Base-by-base conservation (phyloP, 2,888 invertebrate genomes). In the Pseudococcus longispinus region DNA sequence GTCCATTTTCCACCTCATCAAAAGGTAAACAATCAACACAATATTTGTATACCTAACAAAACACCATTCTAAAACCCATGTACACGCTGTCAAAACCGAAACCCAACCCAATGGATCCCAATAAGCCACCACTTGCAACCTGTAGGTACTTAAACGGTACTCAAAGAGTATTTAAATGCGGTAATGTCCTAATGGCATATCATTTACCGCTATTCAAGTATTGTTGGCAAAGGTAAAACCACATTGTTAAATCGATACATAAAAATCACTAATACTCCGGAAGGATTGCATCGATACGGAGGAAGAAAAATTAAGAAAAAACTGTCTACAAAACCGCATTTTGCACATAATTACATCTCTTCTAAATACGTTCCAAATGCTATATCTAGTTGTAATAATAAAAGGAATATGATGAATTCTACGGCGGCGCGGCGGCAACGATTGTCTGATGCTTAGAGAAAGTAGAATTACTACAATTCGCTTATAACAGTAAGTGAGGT, bases 391-490 rank as follows among this genome's bases (percentile, higher is more conserved):
- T 74, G 37, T 74, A 18, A 83, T 55, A 51, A 55, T 29, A 55
- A 83, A 44, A 23, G 46, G 82, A 55, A 29, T 83, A 51, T n/a
- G 55, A 83, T 83, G 83, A 83, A 46, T 83, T 46, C 29, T 83
- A 26, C 74, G n/a, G 51, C 74, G 23, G 46, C 37, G 18, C 74
- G n/a, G 51, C 74, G 23, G 46, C 37, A 37, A 37, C 18, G 46
- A 85, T 74, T 85, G 74, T 77, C 77, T 44, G 37, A 37, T 37
- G 18, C 74, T 23, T 74, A 77, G 85, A 85, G 85, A 85, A 85
- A 85, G 85, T 85, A 85, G 85, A 85, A 85, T 77, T 85, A 85
- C 85, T 77, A 85, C 85, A 70, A 46, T 82, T 46, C 26, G 46
- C 51, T 83, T 51, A 51, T 51, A 83, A 83, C 55, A 29, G 44